Evolutionary conservation across 1,140 invertebrate genomes (phyloP).

Genomic region (Palaemon carinicauda): DNA sequence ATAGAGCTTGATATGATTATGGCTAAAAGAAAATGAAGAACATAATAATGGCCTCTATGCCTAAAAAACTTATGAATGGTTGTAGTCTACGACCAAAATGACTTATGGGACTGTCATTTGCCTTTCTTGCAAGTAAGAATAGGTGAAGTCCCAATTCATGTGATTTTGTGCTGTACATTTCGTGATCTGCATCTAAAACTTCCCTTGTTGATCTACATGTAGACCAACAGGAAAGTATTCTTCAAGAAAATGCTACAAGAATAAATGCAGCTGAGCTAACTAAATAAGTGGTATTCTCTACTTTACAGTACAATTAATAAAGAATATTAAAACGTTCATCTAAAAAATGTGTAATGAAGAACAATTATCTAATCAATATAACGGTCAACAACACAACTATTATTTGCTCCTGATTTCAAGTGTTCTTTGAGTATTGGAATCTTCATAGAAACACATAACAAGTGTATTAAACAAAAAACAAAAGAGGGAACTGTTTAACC

Average conservation of each 20-base stretch:
- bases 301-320: too few relatives aligned
- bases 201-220: conserved; percentile 50
- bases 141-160: conserved; percentile 49
- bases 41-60: too few relatives aligned
- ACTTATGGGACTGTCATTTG: conserved; percentile 51
- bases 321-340: too few relatives aligned
- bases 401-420: too few relatives aligned
- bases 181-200: conserved; percentile 37
- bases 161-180: conserved; percentile 48
- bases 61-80: too few relatives aligned
- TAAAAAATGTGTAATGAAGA: too few relatives aligned
- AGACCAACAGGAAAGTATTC: conserved; percentile 51
- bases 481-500: not conserved
- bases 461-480: not conserved
- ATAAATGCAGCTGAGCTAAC: not conserved
- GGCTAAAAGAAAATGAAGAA: too few relatives aligned
- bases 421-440: too few relatives aligned
- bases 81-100: not conserved
- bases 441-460: not conserved
- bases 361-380: too few relatives aligned
- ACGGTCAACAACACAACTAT: too few relatives aligned
- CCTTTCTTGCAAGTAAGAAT: conserved; percentile 50
- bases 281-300: not conserved
- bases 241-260: not conserved
- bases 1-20: not conserved